These are phyloP conservation scores for Pentamera pediparva DNA, from an alignment of 53 echinoderm and acorn worm species.

Conservation along the genomic window DNA sequence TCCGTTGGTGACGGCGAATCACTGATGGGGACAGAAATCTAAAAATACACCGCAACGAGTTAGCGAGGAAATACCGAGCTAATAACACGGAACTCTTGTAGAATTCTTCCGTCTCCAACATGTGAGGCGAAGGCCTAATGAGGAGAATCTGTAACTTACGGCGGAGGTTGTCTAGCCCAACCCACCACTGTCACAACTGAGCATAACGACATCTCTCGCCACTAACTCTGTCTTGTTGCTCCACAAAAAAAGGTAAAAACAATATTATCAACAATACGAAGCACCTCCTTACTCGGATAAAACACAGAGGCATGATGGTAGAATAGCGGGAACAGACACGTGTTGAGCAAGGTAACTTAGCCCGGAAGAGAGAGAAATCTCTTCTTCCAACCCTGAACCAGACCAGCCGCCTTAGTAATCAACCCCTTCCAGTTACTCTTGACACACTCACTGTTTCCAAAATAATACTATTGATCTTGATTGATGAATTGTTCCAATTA, in stretches of 20 bases:
- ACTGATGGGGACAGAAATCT: no score
- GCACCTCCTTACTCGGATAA: neutral
- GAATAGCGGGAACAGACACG: slow-evolving; percentile 13
- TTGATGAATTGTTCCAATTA: slow-evolving; percentile 12
- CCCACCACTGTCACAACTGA: slow-evolving; percentile 12
- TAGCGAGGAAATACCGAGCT: slow-evolving; percentile 12
- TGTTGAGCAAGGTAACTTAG: neutral
- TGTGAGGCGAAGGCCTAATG: neutral
- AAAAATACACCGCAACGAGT: slow-evolving; percentile 1
- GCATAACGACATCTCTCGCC: neutral
- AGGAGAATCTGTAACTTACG: neutral
- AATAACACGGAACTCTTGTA: neutral
- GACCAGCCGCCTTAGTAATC: neutral
- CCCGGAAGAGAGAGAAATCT: slow-evolving; percentile 3
- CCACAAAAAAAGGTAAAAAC: slow-evolving; percentile 27
- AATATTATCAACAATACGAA: neutral
- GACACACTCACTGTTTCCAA: slow-evolving; percentile 1
- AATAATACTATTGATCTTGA: slow-evolving; percentile 30
- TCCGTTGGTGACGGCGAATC: no score
- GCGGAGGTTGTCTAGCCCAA: neutral
- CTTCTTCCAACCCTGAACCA: neutral
- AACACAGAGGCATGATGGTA: slow-evolving; percentile 16
- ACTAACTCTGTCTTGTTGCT: slow-evolving; percentile 8
- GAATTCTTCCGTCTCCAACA: neutral
- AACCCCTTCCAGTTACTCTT: neutral